Percentiles rank a stretch among this genome's conserved stretches.
Evolutionary conservation across 2,113 vertebrate genomes (phyloP).

Genomic region (Stigmatopora argus): DNA sequence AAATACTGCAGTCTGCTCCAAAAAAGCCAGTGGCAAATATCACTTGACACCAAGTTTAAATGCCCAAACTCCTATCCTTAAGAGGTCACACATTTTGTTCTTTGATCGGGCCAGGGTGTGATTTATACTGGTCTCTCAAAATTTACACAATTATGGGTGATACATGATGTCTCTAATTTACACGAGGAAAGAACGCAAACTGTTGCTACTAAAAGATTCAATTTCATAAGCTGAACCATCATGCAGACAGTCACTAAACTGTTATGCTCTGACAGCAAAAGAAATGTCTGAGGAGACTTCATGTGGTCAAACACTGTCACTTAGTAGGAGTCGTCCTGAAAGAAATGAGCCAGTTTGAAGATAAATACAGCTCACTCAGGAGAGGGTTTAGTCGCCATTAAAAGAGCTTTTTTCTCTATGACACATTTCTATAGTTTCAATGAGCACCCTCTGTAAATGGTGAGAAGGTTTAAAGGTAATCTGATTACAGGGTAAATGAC

Average conservation of each 20-base stretch:
- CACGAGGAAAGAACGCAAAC: slow-evolving; percentile 35
- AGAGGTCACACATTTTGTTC: background rate
- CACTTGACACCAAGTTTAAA: background rate
- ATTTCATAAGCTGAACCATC: slow-evolving; percentile 18
- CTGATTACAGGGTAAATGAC: slow-evolving; percentile 39
- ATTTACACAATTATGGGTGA: slow-evolving; percentile 1
- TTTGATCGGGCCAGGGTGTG: background rate
- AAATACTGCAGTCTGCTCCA: background rate
- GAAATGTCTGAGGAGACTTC: slow-evolving; percentile 23
- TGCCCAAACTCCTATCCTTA: background rate
- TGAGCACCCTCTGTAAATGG: slow-evolving; percentile 36
- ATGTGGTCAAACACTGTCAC: slow-evolving; percentile 38
- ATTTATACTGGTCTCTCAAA: background rate
- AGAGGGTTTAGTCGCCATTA: slow-evolving; percentile 54
- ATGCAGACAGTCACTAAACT: slow-evolving; percentile 23
- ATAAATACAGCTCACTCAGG: slow-evolving; percentile 51
- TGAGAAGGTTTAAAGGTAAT: slow-evolving; percentile 43
- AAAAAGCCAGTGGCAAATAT: background rate
- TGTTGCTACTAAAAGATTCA: slow-evolving; percentile 38
- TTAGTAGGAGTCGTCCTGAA: slow-evolving; percentile 23
- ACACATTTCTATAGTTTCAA: background rate
- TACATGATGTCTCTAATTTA: background rate
- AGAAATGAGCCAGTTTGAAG: slow-evolving; percentile 24
- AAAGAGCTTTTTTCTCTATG: slow-evolving; percentile 29
- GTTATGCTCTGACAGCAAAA: slow-evolving; percentile 35